Evolutionary conservation across 30 jellyfish, hydroid and myxozoan species (phyloP).

Genomic region (Hydra vulgaris): DNA sequence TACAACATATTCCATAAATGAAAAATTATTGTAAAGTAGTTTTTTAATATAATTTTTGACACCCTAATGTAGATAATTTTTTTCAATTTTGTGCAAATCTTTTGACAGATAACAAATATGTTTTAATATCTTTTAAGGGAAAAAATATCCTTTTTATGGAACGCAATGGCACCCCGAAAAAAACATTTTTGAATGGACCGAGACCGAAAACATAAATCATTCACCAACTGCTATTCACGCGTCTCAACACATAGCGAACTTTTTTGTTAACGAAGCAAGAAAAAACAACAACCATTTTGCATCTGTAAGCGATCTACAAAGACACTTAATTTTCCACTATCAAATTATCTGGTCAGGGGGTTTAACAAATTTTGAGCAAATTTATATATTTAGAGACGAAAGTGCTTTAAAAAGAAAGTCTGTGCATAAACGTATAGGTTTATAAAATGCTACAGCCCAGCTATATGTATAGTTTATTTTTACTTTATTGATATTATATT

Average conservation of each 20-base stretch:
- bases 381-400: not conserved
- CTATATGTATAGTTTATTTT: no score
- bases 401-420: not conserved
- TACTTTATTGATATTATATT: no score
- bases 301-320: slow-evolving; percentile 24
- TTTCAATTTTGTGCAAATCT: no score
- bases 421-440: no score
- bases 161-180: slow-evolving; percentile 98
- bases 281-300: slow-evolving; percentile 45
- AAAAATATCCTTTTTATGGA: slow-evolving; percentile 55
- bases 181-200: slow-evolving; percentile 54
- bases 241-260: slow-evolving; percentile 70
- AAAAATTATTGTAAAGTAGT: no score
- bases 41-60: no score
- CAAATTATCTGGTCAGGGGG: slow-evolving; percentile 37
- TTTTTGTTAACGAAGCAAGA: slow-evolving; percentile 78
- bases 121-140: no score
- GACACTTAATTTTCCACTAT: slow-evolving; percentile 43
- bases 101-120: no score
- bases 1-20: no score
- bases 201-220: slow-evolving; percentile 45
- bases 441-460: no score
- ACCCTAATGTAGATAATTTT: no score
- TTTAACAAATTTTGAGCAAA: not conserved
- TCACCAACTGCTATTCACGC: slow-evolving; percentile 52